Conservation (phyloP, 2,113 vertebrate genomes). For the Bos javanicus region DNA sequence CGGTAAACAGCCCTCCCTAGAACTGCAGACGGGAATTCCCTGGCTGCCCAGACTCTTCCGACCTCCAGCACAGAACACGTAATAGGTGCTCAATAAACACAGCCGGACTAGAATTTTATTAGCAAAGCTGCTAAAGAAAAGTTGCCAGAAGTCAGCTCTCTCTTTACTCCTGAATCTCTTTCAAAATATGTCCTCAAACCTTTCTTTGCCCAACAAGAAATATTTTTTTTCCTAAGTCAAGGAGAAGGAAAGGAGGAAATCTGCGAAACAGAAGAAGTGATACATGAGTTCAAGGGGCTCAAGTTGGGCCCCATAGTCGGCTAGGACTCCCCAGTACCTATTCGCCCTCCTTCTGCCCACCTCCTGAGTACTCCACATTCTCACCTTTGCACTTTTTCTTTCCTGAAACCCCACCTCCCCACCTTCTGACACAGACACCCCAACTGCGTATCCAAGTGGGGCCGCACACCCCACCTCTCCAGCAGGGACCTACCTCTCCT, state of each 20-base stretch:
- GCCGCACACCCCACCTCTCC: neutral
- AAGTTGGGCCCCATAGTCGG: neutral
- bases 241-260: neutral
- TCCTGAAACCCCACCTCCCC: neutral
- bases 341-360: neutral
- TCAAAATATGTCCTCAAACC: neutral
- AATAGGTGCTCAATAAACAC: slow-evolving; percentile 48
- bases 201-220: neutral
- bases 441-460: neutral
- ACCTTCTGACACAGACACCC: neutral
- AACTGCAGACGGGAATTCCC: slow-evolving; percentile 1
- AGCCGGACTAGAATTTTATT: neutral
- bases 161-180: neutral
- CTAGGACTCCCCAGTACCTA: neutral
- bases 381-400: neutral
- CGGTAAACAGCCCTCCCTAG: slow-evolving; percentile 12
- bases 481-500: slow-evolving; percentile 68
- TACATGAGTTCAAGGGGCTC: neutral
- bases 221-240: neutral
- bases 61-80: neutral
- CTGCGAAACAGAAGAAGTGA: neutral
- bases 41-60: neutral
- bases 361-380: neutral
- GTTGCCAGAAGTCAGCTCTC: slow-evolving; percentile 1
- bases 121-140: slow-evolving; percentile 4